phyloP scores from a whole-genome alignment of 2,888 invertebrate genomes.

The Dusona sp. region DNA sequence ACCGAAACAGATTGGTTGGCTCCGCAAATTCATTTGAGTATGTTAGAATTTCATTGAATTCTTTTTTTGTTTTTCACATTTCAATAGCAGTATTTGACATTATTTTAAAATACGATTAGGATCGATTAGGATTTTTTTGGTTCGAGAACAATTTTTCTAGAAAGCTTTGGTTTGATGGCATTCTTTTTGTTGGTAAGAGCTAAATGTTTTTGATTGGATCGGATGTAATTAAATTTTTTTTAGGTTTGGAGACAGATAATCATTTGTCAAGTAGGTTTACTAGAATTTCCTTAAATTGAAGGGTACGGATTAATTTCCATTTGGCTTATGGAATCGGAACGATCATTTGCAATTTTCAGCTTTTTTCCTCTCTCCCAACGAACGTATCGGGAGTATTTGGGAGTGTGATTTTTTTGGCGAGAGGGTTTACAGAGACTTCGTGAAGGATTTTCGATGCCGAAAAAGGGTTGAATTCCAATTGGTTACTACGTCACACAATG shows the following conservation, averaged over 20 bases:
- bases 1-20: background rate
- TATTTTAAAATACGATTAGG: background rate
- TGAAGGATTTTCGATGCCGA: slow-evolving; percentile 20
- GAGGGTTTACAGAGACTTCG: background rate
- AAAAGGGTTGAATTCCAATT: slow-evolving; percentile 59
- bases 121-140: background rate
- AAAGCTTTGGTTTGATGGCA: background rate
- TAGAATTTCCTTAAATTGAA: background rate
- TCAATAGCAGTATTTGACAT: background rate
- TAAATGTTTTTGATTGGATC: background rate
- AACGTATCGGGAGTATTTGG: background rate
- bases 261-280: slow-evolving; percentile 13
- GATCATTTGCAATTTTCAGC: slow-evolving; percentile 36
- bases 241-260: background rate
- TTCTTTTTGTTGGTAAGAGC: background rate
- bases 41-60: background rate
- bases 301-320: background rate
- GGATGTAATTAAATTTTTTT: background rate
- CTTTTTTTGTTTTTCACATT: background rate
- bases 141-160: background rate
- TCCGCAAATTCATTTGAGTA: background rate
- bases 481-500: slow-evolving; percentile 37
- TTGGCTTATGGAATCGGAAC: slow-evolving; percentile 32
- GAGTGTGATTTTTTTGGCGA: slow-evolving; percentile 5
- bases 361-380: background rate